Evolutionary conservation across 2,113 vertebrate genomes (phyloP).

Genomic region (Scomber scombrus): DNA sequence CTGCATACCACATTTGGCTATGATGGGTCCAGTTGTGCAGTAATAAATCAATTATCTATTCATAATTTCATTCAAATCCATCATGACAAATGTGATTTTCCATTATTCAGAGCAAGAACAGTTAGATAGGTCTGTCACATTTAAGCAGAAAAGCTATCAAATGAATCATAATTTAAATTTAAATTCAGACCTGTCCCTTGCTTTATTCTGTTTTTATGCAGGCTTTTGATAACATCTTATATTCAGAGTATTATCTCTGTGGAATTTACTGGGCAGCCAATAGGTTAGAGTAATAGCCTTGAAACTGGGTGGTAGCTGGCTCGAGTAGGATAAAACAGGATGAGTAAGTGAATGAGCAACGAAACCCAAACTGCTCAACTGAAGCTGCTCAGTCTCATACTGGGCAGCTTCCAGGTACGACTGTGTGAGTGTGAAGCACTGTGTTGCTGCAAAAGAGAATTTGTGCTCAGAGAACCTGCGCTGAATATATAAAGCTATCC

Average conservation of each 20-base stretch:
- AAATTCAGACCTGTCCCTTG: neutral
- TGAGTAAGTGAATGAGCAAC: conserved; percentile 4
- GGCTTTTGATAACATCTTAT: neutral
- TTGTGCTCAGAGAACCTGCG: neutral
- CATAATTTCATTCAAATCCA: neutral
- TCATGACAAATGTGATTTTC: conserved; percentile 1
- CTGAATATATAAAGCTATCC: conserved; percentile 14
- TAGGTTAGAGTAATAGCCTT: neutral
- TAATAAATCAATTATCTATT: neutral
- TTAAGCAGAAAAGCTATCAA: neutral
- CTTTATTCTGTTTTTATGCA: neutral
- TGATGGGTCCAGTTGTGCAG: conserved; percentile 9
- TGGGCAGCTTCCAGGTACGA: neutral
- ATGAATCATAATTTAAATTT: neutral
- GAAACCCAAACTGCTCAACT: neutral
- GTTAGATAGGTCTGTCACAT: neutral
- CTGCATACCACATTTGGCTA: neutral
- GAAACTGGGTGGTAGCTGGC: neutral
- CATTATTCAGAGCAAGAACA: neutral
- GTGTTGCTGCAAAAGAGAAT: neutral
- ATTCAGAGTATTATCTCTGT: neutral
- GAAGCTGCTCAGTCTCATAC: neutral
- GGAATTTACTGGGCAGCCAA: neutral
- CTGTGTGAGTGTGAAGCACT: neutral
- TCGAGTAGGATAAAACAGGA: neutral